Evolutionary conservation across 2,797 vertebrate genomes (phyloP).

Genomic region (Neostethus bicornis): DNA sequence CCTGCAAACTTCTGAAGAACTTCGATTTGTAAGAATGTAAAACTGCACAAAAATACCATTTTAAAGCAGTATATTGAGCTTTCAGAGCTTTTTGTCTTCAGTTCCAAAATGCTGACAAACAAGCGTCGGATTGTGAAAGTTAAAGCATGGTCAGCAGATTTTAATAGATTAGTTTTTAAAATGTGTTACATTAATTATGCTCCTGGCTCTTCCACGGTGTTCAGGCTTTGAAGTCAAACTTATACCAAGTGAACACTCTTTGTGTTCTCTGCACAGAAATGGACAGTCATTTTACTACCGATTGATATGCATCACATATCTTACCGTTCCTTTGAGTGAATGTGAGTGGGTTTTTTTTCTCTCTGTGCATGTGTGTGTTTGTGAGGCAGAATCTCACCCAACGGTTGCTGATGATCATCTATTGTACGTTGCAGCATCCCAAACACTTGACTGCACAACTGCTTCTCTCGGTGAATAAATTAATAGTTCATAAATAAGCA

Average conservation of each 20-base stretch:
- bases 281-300: conserved; percentile 44
- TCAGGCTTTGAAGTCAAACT: conserved; percentile 44
- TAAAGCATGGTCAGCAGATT: conserved; percentile 35
- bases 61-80: no score
- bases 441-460: conserved; percentile 78
- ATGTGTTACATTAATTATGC: conserved; percentile 35
- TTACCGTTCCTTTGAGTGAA: conserved; percentile 13
- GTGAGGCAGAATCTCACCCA: conserved; percentile 48
- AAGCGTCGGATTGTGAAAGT: conserved; percentile 4
- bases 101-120: conserved; percentile 14
- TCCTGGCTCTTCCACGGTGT: conserved; percentile 24
- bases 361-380: not conserved
- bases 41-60: no score
- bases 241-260: conserved; percentile 45
- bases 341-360: conserved; percentile 20
- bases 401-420: conserved; percentile 63
- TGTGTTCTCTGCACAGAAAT: conserved; percentile 26
- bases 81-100: no score
- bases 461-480: conserved; percentile 80
- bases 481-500: conserved; percentile 83
- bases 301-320: conserved; percentile 49
- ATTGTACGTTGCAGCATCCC: conserved; percentile 55
- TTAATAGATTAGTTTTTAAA: conserved; percentile 49
- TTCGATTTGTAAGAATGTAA: no score
- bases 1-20: no score